Percentiles rank a stretch among this genome's conserved stretches.
phyloP scores from a whole-genome alignment of 2,113 vertebrate species.

The Paramormyrops kingsleyae region DNA sequence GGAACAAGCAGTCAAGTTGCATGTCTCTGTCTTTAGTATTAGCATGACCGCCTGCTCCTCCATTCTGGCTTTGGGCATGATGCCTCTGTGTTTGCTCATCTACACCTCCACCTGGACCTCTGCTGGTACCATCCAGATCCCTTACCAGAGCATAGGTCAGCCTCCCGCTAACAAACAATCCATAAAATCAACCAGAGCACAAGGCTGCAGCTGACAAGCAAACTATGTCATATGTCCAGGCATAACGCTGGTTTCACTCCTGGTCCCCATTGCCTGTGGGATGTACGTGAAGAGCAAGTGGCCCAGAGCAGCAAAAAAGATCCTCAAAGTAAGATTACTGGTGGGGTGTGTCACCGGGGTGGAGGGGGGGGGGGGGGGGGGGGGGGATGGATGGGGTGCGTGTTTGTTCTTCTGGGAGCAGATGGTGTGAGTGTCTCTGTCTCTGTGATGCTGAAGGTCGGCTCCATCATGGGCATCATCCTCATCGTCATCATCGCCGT shows the following conservation, averaged over 20 bases:
- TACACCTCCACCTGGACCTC: slow-evolving; percentile 80
- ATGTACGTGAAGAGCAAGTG: slow-evolving; percentile 74
- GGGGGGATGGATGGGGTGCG: neutral
- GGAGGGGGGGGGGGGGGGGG: neutral
- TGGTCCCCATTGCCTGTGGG: slow-evolving; percentile 74
- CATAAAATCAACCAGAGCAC: slow-evolving; percentile 59
- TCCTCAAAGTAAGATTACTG: slow-evolving; percentile 75
- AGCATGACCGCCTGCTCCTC: slow-evolving; percentile 75
- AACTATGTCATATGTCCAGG: slow-evolving; percentile 52
- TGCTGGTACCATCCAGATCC: slow-evolving; percentile 65
- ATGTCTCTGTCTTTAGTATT: slow-evolving; percentile 53
- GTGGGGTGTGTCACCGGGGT: neutral
- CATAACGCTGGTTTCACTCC: slow-evolving; percentile 72
- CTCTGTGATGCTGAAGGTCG: slow-evolving; percentile 59
- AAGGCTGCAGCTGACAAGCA: slow-evolving; percentile 30
- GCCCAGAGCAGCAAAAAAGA: slow-evolving; percentile 72
- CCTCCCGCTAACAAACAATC: neutral
- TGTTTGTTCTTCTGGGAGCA: neutral
- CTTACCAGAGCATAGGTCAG: slow-evolving; percentile 86
- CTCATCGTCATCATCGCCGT: slow-evolving; percentile 80
- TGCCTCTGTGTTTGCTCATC: slow-evolving; percentile 72
- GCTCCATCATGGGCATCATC: slow-evolving; percentile 68
- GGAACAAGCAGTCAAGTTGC: neutral
- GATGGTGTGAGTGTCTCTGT: neutral
- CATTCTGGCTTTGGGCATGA: slow-evolving; percentile 66